Base-by-base conservation (phyloP, 2,113 vertebrate genomes). In the Gopherus flavomarginatus region DNA sequence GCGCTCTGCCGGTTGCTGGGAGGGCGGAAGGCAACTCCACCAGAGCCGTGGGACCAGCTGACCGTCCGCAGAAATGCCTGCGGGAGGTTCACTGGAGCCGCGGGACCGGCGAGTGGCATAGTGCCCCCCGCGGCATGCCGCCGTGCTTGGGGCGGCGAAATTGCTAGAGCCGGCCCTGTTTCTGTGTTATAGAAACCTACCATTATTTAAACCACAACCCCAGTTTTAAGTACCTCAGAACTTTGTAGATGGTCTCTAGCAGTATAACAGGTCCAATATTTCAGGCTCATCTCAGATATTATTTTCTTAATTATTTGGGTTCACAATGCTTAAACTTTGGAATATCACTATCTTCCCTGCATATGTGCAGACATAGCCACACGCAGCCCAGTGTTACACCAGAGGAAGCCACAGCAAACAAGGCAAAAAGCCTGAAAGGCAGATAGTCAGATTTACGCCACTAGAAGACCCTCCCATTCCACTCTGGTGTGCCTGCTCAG, bases 401-500 rank as follows among this genome's bases (percentile, higher is more conserved):
- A 29, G n/a, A 90, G 35, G 81, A 78, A n/a, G 27, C 14, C 57
- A 77, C 65, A 87, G 26, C 0, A 11, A 88, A 78, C 4, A 52
- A 57, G 85, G 47, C 91, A 62, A n/a, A 42, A 86, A 87, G 82
- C 5, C 24, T 22, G 52, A 52, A 47, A 85, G 27, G 62, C 38
- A 19, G 54, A 81, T 82, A 1, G 27, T 79, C 26, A 35, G 38
- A 26, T 75, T 57, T n/a, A 27, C 57, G 57, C 65, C 27, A 72
- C n/a, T 14, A 2, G 35, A 57, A 93, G 82, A 47, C 24, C 24
- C 47, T 78, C 62, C 12, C 12, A 29, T 56, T n/a, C 11, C 42
- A 84, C 31, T 7, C 44, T 22, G 35, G 8, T 6, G 6, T 54
- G 10, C 10, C 80, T 86, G 6, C 31, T 80, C 5, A 1, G 0